Percentiles rank a stretch among this genome's conserved stretches.
phyloP scores from a whole-genome alignment of 2,797 vertebrate species.

The Crenuchus spilurus region DNA sequence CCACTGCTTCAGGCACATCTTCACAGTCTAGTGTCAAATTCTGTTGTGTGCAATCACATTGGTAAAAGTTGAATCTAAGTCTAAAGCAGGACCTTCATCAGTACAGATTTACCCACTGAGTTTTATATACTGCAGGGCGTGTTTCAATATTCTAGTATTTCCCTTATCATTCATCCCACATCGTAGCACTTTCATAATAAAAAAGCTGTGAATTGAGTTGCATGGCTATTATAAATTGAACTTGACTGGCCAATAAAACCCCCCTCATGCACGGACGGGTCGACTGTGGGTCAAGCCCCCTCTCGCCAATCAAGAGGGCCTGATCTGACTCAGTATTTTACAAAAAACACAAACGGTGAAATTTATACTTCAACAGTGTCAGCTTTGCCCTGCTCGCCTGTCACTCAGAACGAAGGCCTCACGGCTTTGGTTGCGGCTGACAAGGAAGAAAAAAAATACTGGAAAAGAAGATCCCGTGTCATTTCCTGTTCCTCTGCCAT shows the following conservation, averaged over 20 bases:
- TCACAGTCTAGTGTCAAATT: too few relatives aligned
- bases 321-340: constrained; percentile 70
- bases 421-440: constrained; percentile 50
- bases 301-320: constrained; percentile 67
- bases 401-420: constrained; percentile 65
- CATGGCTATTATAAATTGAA: constrained; percentile 69
- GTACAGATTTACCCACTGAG: too few relatives aligned
- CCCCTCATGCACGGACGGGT: constrained; percentile 58
- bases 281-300: constrained; percentile 66
- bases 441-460: constrained; percentile 34
- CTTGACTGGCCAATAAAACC: constrained; percentile 71
- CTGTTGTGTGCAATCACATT: too few relatives aligned
- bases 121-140: too few relatives aligned
- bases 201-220: constrained; percentile 60
- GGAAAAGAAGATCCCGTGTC: constrained; percentile 72
- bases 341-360: constrained; percentile 74
- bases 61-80: too few relatives aligned
- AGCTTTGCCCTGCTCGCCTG: constrained; percentile 70
- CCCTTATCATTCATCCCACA: background rate
- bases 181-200: constrained; percentile 36
- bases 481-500: constrained; percentile 76
- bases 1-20: too few relatives aligned
- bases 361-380: constrained; percentile 77
- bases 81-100: too few relatives aligned
- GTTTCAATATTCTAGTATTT: too few relatives aligned